Conservation (phyloP, 2,888 invertebrate genomes). For the Erebia ligea region DNA sequence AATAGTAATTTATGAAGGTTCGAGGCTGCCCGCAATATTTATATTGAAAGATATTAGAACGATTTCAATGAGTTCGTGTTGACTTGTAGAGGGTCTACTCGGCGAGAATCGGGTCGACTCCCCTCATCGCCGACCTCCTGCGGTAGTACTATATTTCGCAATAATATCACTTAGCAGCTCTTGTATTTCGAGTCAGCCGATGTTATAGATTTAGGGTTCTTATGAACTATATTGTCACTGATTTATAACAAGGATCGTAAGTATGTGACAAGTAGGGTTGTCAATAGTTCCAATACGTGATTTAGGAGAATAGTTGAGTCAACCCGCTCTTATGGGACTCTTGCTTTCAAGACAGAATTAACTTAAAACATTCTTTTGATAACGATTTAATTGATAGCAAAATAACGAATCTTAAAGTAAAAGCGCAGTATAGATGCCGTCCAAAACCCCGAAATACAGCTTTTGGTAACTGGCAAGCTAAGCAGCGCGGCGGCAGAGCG, state of each 20-base stretch:
- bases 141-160: constrained; percentile 33
- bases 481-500: neutral
- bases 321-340: too few relatives aligned
- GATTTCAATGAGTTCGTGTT: constrained; percentile 5
- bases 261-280: neutral
- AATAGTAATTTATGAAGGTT: neutral
- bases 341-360: too few relatives aligned
- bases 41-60: neutral
- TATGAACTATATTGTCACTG: neutral
- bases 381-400: too few relatives aligned
- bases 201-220: constrained; percentile 15
- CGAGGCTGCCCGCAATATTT: neutral
- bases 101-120: neutral
- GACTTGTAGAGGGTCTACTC: neutral
- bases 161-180: constrained; percentile 38
- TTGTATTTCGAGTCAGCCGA: constrained; percentile 27
- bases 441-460: neutral
- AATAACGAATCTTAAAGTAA: too few relatives aligned
- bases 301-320: neutral
- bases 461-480: neutral
- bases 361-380: too few relatives aligned
- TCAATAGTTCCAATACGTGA: neutral
- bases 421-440: neutral
- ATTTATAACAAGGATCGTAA: constrained; percentile 15
- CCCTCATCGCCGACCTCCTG: constrained; percentile 23